These are phyloP conservation scores for Deilephila elpenor DNA, from an alignment of 2,888 invertebrate genomes.

Conservation along the genomic window DNA sequence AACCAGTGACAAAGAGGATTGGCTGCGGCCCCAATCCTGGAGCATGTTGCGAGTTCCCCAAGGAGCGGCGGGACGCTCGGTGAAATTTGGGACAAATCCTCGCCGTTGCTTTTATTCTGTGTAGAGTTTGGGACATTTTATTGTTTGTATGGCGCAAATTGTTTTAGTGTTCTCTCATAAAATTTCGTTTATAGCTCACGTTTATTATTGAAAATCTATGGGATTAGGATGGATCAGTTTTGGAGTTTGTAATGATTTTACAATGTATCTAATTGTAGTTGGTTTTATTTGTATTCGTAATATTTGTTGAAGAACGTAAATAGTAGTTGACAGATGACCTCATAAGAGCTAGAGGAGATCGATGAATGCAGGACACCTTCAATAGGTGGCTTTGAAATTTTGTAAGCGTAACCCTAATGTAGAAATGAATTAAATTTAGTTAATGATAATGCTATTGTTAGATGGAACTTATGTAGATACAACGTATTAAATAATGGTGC, in stretches of 20 bases:
- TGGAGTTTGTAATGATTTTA: not conserved
- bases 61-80: constrained; percentile 28
- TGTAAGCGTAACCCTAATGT: no score
- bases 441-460: no score
- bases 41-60: constrained; percentile 11
- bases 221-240: not conserved
- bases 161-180: constrained; percentile 16
- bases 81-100: constrained; percentile 38
- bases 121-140: constrained; percentile 31
- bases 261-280: no score
- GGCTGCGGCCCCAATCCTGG: constrained; percentile 34
- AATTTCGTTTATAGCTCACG: constrained; percentile 3
- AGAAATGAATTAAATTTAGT: no score
- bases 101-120: constrained; percentile 35
- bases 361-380: no score
- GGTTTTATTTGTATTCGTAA: no score
- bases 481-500: no score
- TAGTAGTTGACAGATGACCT: no score
- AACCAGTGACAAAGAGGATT: constrained; percentile 51
- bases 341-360: no score
- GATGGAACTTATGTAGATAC: no score
- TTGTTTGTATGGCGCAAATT: constrained; percentile 11
- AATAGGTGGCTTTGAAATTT: no score
- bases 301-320: no score
- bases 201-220: constrained; percentile 12